Evolutionary conservation across 2,797 vertebrate genomes (phyloP), one percentile per base, ranked within the genome.

Genomic region (Sebastes trivittatus): DNA sequence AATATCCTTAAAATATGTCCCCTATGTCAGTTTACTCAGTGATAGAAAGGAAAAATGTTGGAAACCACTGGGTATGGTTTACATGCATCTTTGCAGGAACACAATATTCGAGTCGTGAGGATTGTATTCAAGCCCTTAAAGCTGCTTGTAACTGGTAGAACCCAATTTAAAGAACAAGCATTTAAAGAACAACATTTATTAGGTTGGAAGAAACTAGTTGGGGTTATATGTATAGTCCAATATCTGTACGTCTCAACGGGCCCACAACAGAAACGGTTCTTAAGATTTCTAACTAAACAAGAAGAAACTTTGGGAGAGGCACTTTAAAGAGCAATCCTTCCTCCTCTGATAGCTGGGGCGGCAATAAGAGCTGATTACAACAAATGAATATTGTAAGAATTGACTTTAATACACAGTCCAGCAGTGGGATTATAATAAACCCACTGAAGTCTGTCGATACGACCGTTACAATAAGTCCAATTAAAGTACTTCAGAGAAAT

Each of bases 401-500:
- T 49, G 4, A 20, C 68, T 14, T 23, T 20, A 65, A 55, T 16
- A 36, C 60, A 54, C 27, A n/a, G 27, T 52, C 29, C 42, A 62
- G 29, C 22, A 62, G 54, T n/a, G 14, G 38, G 59, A 34, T 78
- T 29, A 65, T 23, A 25, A 49, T 32, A 29, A 56, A 54, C 59
- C 25, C 11, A 27, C 4, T 29, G 29, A 64, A 32, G 54, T 29
- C 23, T 14, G 56, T 49, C 11, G 14, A 74, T 67, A 59, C 34
- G 18, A 11, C 22, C 9, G 27, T 66, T 75, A 77, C 1, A 36
- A 22, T 55, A 5, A 54, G 11, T 69, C 60, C n/a, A 72, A 69
- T 79, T 67, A 56, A 70, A 46, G 16, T 25, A 34, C 13, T 69
- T 72, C 25, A 75, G 54, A 73, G 25, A 49, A 52, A 72, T 54